phyloP scores from a whole-genome alignment of 2,888 invertebrate species.

The Poecilobothrus nobilitatus region DNA sequence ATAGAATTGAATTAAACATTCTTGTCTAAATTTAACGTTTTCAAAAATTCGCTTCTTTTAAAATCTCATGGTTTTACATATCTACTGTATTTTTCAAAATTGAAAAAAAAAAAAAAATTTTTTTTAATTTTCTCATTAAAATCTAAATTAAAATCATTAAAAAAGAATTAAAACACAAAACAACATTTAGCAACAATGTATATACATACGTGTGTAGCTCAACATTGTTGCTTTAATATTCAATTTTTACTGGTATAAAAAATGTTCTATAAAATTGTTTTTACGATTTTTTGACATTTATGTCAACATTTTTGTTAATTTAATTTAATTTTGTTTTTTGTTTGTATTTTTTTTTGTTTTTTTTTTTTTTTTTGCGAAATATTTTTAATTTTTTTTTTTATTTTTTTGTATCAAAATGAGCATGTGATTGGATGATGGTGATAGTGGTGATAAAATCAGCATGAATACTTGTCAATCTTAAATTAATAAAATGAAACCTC shows the following conservation, averaged over 20 bases:
- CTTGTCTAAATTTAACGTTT: too few species aligned
- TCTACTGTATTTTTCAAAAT: too few species aligned
- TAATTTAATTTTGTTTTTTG: background rate
- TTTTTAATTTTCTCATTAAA: background rate
- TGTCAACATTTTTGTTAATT: background rate
- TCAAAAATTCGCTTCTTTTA: too few species aligned
- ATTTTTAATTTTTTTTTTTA: too few species aligned
- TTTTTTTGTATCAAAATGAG: too few species aligned
- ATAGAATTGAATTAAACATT: too few species aligned
- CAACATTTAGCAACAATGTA: too few species aligned
- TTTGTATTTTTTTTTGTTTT: background rate
- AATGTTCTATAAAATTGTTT: conserved; percentile 4
- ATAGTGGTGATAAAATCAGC: background rate
- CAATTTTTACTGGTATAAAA: background rate
- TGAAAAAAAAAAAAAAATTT: background rate
- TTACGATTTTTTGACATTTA: conserved; percentile 6
- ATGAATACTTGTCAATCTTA: background rate
- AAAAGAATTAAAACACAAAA: background rate
- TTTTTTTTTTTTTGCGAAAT: background rate
- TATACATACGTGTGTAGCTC: background rate
- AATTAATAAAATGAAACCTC: background rate
- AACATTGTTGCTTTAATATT: background rate
- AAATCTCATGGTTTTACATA: too few species aligned
- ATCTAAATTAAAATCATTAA: background rate
- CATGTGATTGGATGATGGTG: too few species aligned